Conservation (phyloP, 64 coral and sea anemone genomes). For the Trachythela sp. region DNA sequence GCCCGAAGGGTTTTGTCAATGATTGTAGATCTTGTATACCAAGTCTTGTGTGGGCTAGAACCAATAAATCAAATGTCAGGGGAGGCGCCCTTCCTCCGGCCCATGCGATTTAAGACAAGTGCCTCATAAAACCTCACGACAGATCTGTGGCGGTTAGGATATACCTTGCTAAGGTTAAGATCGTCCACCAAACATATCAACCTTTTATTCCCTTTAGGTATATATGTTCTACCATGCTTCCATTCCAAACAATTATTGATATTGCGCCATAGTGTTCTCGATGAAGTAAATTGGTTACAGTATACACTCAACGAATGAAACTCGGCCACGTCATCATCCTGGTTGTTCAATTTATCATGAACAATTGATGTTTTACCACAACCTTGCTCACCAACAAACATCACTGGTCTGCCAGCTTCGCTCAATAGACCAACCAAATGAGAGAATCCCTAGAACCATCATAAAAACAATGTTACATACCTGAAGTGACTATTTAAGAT, state of each 20-base stretch:
- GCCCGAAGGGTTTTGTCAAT: no score
- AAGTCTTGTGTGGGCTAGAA: no score
- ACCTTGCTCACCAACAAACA: constrained; percentile 80
- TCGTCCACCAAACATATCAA: constrained; percentile 86
- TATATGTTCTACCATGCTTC: constrained; percentile 91
- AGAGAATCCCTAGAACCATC: constrained; percentile 65
- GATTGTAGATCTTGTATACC: no score
- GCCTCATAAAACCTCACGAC: no score
- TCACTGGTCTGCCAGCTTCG: constrained; percentile 82
- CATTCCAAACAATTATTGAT: constrained; percentile 77
- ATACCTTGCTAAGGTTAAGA: constrained; percentile 89
- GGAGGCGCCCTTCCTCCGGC: no score
- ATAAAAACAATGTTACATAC: neutral
- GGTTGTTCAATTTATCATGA: constrained; percentile 72
- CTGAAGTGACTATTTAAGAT: neutral
- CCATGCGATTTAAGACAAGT: no score
- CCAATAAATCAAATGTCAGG: no score
- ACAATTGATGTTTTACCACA: constrained; percentile 95
- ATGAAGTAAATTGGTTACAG: constrained; percentile 92
- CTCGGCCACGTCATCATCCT: constrained; percentile 82
- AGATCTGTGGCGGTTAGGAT: no score
- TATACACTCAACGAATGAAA: constrained; percentile 76
- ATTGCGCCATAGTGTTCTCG: constrained; percentile 72
- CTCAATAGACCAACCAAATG: constrained; percentile 80
- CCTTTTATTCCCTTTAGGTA: constrained; percentile 94